These are phyloP conservation scores for Melipona beecheii DNA, from an alignment of 2,888 invertebrate species.

Conservation along the genomic window DNA sequence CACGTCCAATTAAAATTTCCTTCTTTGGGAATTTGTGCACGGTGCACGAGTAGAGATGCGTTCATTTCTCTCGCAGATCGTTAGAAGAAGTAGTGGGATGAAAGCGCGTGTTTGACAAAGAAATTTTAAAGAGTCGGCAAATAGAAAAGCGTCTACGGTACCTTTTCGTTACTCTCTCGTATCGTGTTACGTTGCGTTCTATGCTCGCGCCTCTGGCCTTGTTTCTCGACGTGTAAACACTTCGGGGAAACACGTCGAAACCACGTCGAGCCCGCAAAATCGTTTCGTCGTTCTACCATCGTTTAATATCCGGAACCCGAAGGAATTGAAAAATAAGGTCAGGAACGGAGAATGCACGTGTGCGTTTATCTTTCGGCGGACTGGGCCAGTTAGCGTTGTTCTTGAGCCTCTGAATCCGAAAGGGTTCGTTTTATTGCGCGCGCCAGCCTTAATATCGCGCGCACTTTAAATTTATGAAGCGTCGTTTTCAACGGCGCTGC, in stretches of 20 bases:
- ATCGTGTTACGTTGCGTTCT: neutral
- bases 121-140: neutral
- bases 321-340: slow-evolving; percentile 23
- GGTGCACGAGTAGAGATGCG: neutral
- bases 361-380: neutral
- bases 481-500: slow-evolving; percentile 44
- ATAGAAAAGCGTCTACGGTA: neutral
- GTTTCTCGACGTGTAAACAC: slow-evolving; percentile 1
- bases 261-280: neutral
- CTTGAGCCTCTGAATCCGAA: slow-evolving; percentile 3
- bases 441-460: slow-evolving; percentile 19
- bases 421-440: slow-evolving; percentile 2
- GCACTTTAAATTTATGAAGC: slow-evolving; percentile 57
- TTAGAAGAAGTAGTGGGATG: neutral
- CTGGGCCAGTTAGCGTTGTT: neutral
- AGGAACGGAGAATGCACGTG: neutral
- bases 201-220: neutral
- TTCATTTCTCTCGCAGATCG: neutral
- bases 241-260: neutral
- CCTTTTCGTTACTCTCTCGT: neutral
- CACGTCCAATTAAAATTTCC: neutral
- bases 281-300: neutral
- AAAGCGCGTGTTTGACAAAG: neutral
- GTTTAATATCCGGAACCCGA: neutral
- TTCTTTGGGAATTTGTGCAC: neutral